Evolutionary conservation across 2,113 vertebrate species (phyloP).

Genomic region (Trematocara marginatum): DNA sequence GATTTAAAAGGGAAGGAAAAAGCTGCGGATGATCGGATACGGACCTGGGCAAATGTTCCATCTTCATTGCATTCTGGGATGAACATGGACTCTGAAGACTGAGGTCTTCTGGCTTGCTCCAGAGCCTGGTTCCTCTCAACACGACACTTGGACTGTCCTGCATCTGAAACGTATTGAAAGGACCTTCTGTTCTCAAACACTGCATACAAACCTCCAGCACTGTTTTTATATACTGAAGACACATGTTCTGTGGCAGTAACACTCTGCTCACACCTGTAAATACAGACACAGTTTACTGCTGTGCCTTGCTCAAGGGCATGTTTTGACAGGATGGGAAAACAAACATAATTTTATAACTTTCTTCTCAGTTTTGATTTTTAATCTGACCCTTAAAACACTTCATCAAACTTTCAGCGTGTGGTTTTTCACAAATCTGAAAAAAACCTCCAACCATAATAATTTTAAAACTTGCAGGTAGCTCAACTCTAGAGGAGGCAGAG

Average conservation of each 20-base stretch:
- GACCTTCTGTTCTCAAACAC: neutral
- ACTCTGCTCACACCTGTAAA: neutral
- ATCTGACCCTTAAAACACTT: neutral
- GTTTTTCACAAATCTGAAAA: neutral
- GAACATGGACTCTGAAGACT: constrained; percentile 84
- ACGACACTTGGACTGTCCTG: constrained; percentile 89
- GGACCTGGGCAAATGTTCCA: constrained; percentile 92
- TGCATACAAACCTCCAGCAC: neutral
- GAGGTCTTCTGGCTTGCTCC: constrained; percentile 87
- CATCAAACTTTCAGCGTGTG: neutral
- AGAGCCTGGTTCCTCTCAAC: constrained; percentile 86
- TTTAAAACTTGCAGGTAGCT: neutral
- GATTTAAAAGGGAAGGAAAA: neutral
- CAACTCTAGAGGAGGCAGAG: neutral
- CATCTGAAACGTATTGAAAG: constrained; percentile 71
- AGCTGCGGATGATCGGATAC: neutral
- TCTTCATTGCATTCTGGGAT: constrained; percentile 95
- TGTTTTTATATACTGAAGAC: neutral
- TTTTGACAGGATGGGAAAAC: neutral
- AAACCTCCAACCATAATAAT: neutral
- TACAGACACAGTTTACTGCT: neutral
- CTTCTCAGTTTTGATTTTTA: neutral
- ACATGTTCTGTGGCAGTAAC: neutral
- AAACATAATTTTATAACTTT: neutral
- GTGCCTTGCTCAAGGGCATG: neutral